phyloP scores from a whole-genome alignment of 2,797 vertebrate species.

The Loriculus beryllinus region DNA sequence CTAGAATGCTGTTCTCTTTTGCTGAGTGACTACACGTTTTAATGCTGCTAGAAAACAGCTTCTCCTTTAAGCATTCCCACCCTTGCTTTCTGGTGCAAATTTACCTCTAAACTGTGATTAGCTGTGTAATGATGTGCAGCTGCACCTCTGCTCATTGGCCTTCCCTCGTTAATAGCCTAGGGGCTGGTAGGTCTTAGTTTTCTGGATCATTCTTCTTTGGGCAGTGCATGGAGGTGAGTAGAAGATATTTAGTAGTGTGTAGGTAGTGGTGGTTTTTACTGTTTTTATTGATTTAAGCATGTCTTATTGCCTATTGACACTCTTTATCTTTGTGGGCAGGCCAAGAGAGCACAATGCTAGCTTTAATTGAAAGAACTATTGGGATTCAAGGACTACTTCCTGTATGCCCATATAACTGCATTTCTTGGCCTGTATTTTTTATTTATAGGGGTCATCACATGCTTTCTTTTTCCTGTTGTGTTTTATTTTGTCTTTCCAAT shows the following conservation, averaged over 20 bases:
- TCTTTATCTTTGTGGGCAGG: neutral
- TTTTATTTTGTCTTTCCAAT: neutral
- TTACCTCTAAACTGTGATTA: neutral
- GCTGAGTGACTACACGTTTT: neutral
- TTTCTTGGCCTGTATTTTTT: neutral
- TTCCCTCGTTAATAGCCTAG: rapidly evolving
- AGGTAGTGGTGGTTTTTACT: neutral
- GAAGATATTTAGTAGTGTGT: neutral
- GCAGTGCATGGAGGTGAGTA: neutral
- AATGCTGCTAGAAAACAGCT: neutral
- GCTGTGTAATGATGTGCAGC: neutral
- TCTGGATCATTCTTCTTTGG: neutral
- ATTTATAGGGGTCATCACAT: neutral
- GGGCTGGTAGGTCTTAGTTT: rapidly evolving
- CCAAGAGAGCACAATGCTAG: neutral
- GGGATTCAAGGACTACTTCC: neutral
- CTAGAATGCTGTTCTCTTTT: neutral
- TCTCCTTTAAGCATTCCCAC: neutral
- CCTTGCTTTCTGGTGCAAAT: neutral
- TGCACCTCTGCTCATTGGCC: neutral
- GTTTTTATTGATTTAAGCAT: neutral
- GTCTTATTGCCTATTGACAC: neutral
- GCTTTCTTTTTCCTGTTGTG: neutral
- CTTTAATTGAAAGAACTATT: neutral
- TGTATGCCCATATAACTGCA: neutral